A percentile compares a stretch with the other conserved stretches of the same genome.
These are phyloP conservation scores for Diploscapter pachys DNA, from an alignment of 1,140 invertebrate species.

Conservation along the genomic window DNA sequence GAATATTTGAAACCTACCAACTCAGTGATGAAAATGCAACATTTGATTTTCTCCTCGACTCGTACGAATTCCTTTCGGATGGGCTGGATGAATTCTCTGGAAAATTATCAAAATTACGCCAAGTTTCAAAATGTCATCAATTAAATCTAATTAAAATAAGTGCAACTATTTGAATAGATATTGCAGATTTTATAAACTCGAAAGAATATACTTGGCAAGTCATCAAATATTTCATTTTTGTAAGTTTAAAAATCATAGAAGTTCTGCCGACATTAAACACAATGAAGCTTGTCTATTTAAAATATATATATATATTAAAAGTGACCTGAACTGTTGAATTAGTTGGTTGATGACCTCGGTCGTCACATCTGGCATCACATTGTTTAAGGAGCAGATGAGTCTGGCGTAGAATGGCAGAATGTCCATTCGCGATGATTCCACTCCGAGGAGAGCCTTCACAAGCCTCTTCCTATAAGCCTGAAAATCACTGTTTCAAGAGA, in stretches of 20 bases:
- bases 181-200: no score
- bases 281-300: background rate
- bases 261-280: background rate
- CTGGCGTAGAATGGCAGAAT: slow-evolving; percentile 38
- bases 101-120: background rate
- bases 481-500: slow-evolving; percentile 5
- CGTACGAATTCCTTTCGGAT: background rate
- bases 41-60: slow-evolving; percentile 4
- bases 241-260: no score
- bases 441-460: slow-evolving; percentile 18
- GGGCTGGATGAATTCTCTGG: slow-evolving; percentile 12
- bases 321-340: slow-evolving; percentile 23
- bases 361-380: slow-evolving; percentile 35
- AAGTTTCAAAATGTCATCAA: background rate
- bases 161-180: background rate
- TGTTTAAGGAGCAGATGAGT: slow-evolving; percentile 30
- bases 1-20: slow-evolving; percentile 13
- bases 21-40: slow-evolving; percentile 25
- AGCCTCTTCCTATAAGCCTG: slow-evolving; percentile 25
- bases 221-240: background rate
- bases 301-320: background rate
- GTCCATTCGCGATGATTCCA: slow-evolving; percentile 20
- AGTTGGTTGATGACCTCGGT: slow-evolving; percentile 32
- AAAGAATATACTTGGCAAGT: no score
- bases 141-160: background rate